Evolutionary conservation across 1,140 invertebrate species (phyloP), one percentile per base, ranked within the genome.

Genomic region (Agraylea sexmaculata): DNA sequence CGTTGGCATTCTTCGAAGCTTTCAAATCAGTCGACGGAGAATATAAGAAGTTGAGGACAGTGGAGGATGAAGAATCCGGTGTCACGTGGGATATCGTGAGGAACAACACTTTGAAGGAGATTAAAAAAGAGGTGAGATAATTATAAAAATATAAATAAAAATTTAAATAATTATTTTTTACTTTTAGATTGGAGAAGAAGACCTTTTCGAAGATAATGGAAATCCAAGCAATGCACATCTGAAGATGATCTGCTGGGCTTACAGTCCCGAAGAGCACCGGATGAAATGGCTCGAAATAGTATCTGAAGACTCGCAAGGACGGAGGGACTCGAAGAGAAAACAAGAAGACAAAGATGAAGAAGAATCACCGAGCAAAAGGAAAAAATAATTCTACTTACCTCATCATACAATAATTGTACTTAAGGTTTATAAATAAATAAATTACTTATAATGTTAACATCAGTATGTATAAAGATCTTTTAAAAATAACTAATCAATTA

Each of bases 41-140:
- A 38, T 77, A 77, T 51, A 77, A 78, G 51, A 69, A 74, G 22
- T 57, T 78, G 28, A 62, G 76, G 4, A 77, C 74, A 0, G 67
- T 76, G 21, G 49, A 57, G 4, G 69, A 69, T 38, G 61, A 58
- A 18, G 66, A 64, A 11, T 60, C 62, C 28, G 65, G 69, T 15
- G 59, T 59, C 15, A 71, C 71, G 1, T 78, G 75, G 75, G 76
- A 78, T 55, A 75, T 78, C 42, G 61, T 75, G 0, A 57, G 76
- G 37, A 78, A 78, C 49, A 53, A 55, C 3, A 64, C 68, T 16
- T 52, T 78, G 0, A 67, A 69, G 35, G 62, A 64, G 15, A 46
- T 77, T 5, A 60, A 73, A 44, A 69, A 72, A 30, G 66, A 69
- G 55, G 63, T 75, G 51, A 63, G 61, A 27, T 56, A 54, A 16